A percentile compares a stretch with the other conserved stretches of the same genome.
These are phyloP conservation scores for Carabus problematicus DNA, from an alignment of 2,888 invertebrate genomes.

Conservation along the genomic window DNA sequence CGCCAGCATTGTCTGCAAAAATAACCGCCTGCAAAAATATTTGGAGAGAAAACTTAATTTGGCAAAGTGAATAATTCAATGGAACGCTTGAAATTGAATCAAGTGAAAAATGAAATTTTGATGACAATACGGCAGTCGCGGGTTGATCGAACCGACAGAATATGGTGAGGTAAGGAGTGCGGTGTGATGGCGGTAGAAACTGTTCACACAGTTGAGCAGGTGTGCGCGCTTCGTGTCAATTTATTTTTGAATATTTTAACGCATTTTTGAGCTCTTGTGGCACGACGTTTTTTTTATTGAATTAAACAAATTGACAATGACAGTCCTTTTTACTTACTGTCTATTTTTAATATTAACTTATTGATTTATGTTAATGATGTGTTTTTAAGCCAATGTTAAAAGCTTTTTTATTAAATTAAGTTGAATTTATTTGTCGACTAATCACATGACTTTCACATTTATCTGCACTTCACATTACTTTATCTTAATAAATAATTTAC, in stretches of 20 bases:
- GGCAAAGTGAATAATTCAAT: background rate
- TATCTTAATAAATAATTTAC: too few species aligned
- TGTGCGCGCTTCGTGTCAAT: conserved; percentile 9
- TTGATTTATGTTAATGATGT: conserved; percentile 9
- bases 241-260: conserved; percentile 16
- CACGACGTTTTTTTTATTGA: background rate
- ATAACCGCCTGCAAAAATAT: too few species aligned
- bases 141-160: background rate
- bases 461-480: background rate
- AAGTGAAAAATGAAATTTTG: conserved; percentile 2
- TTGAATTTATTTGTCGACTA: too few species aligned
- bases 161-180: background rate
- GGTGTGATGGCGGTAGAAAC: background rate
- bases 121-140: background rate
- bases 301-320: conserved; percentile 1
- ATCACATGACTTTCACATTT: conserved; percentile 6
- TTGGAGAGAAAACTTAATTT: background rate
- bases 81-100: background rate
- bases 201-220: background rate
- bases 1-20: too few species aligned
- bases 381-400: too few species aligned
- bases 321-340: conserved; percentile 10
- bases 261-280: background rate
- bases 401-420: too few species aligned
- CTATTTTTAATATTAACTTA: background rate